phyloP scores from a whole-genome alignment of 2,113 vertebrate genomes.

The Zosterops lateralis region DNA sequence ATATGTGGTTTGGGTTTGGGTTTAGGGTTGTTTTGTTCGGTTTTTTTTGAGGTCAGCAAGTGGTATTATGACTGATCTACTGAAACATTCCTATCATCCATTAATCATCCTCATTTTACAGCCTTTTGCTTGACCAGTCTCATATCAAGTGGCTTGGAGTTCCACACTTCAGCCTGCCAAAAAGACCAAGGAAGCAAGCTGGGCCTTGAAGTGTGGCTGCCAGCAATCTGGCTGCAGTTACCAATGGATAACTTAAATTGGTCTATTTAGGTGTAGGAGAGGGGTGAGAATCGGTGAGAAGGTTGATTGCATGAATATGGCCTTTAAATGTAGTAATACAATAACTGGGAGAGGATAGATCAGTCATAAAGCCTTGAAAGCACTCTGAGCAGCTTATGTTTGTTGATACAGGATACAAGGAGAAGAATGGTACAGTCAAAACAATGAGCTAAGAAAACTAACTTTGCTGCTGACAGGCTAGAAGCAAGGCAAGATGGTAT shows the following conservation, averaged over 20 bases:
- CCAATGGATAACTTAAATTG: neutral
- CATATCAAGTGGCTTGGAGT: neutral
- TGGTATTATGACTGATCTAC: neutral
- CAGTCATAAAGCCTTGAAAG: neutral
- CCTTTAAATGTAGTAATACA: neutral
- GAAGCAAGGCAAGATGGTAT: neutral
- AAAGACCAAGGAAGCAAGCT: neutral
- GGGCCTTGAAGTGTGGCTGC: neutral
- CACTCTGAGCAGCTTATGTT: conserved; percentile 24
- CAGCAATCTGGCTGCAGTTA: neutral
- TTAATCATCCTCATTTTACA: neutral
- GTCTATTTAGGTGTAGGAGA: neutral
- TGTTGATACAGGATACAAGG: conserved; percentile 3
- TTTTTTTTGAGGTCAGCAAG: neutral
- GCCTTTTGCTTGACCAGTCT: neutral
- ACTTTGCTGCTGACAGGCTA: conserved; percentile 42
- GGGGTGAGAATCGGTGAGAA: neutral
- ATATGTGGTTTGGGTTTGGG: neutral
- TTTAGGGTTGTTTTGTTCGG: neutral
- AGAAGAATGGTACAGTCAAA: conserved; percentile 43
- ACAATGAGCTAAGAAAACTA: conserved; percentile 35
- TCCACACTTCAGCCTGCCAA: neutral
- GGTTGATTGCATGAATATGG: neutral
- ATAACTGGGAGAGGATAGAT: neutral
- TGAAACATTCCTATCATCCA: neutral